Conservation (phyloP, 2,888 invertebrate species). For the Coremacera marginata region DNA sequence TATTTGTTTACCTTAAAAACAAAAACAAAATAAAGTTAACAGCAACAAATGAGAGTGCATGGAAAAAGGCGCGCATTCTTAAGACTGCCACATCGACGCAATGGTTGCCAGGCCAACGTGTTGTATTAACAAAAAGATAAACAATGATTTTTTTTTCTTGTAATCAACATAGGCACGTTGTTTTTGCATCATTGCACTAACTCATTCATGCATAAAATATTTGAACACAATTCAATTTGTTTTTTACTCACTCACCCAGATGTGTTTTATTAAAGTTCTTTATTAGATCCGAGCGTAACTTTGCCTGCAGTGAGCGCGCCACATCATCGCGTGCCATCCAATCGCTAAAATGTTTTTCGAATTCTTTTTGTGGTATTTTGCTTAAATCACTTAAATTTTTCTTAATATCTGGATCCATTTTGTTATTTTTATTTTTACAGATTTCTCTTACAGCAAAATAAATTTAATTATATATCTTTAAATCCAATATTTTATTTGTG, state of each 20-base stretch:
- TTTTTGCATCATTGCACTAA: too few species aligned
- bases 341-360: conserved; percentile 62
- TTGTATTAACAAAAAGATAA: background rate
- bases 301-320: conserved; percentile 62
- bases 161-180: background rate
- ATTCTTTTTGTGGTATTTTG: conserved; percentile 63
- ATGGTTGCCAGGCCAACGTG: conserved; percentile 19
- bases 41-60: background rate
- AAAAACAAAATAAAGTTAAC: background rate
- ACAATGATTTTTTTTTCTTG: background rate
- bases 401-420: conserved; percentile 46
- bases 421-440: conserved; percentile 15
- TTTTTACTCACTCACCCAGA: conserved; percentile 57
- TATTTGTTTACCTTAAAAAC: conserved; percentile 56
- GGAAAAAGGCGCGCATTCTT: background rate
- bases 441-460: background rate
- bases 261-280: conserved; percentile 63
- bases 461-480: background rate
- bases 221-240: background rate
- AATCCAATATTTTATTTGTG: background rate
- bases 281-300: conserved; percentile 64
- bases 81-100: background rate
- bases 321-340: conserved; percentile 67
- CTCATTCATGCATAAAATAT: background rate
- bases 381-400: conserved; percentile 59